phyloP scores from a whole-genome alignment of 2,888 invertebrate species.

The Tenthredo mesomela region DNA sequence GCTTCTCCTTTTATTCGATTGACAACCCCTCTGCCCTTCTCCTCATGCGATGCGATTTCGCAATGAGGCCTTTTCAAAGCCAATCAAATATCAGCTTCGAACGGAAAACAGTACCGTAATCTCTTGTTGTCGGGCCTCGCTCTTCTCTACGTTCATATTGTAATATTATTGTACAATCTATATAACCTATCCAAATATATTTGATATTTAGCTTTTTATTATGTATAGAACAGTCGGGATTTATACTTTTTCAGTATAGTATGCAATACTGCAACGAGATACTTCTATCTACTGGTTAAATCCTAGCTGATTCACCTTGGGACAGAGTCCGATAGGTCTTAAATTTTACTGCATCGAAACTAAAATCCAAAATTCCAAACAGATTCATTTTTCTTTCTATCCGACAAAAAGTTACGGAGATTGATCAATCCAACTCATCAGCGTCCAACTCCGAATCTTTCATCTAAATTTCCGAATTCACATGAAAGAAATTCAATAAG shows the following conservation, averaged over 20 bases:
- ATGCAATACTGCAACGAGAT: not conserved
- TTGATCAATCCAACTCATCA: not conserved
- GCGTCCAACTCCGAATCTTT: not conserved
- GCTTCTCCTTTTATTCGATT: constrained; percentile 75
- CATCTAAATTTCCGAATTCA: not conserved
- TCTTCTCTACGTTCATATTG: not conserved
- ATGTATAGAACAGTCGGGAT: not conserved
- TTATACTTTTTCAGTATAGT: not conserved
- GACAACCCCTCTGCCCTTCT: constrained; percentile 62
- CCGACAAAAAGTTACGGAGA: not conserved
- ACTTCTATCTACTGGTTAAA: not conserved
- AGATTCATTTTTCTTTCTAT: not conserved
- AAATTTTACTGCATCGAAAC: not conserved
- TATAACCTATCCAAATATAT: not conserved
- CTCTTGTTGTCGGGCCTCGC: not conserved
- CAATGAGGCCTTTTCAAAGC: constrained; percentile 27
- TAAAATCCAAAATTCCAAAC: not conserved
- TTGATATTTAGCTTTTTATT: not conserved
- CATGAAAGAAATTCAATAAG: not conserved
- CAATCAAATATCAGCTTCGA: constrained; percentile 20
- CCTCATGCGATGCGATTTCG: constrained; percentile 8
- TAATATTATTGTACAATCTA: too few species aligned
- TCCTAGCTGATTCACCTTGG: not conserved
- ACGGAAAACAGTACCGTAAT: constrained; percentile 35
- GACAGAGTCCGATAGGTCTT: not conserved